Conservation (phyloP, 1,140 invertebrate species). For the Dendrolimus kikuchii region DNA sequence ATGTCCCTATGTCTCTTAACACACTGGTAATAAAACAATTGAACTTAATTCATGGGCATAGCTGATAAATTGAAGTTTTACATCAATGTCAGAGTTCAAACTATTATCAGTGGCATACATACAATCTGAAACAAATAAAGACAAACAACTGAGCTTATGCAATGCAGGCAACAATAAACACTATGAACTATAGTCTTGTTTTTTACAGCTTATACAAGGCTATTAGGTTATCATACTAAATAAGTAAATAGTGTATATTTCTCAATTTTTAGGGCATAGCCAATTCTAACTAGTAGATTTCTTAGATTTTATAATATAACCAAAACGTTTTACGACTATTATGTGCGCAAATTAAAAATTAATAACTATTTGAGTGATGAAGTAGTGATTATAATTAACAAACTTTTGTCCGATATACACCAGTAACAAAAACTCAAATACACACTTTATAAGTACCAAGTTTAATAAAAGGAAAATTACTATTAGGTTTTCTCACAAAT, state of each 20-base stretch:
- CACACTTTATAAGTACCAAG: too few species aligned
- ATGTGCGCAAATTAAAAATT: too few species aligned
- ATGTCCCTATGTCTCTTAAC: conserved; percentile 7
- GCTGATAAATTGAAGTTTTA: conserved; percentile 32
- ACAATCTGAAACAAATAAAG: conserved; percentile 45
- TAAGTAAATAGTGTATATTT: neutral
- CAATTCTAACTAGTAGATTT: too few species aligned
- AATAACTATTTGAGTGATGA: too few species aligned
- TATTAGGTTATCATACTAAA: conserved; percentile 1
- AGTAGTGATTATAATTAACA: too few species aligned
- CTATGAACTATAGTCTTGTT: conserved; percentile 15
- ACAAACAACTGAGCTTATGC: conserved; percentile 50
- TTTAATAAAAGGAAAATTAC: too few species aligned
- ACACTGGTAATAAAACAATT: conserved; percentile 11
- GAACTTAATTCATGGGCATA: conserved; percentile 9
- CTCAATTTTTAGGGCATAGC: too few species aligned
- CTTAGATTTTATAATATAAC: too few species aligned
- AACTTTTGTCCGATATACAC: too few species aligned
- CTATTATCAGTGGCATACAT: conserved; percentile 29
- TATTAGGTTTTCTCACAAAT: too few species aligned
- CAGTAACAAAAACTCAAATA: too few species aligned
- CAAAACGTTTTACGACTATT: too few species aligned
- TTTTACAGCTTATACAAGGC: conserved; percentile 1
- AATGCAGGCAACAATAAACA: conserved; percentile 18
- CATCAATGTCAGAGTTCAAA: conserved; percentile 63